These are phyloP conservation scores for Poecilobothrus nobilitatus DNA, from an alignment of 2,888 invertebrate species.

Conservation along the genomic window DNA sequence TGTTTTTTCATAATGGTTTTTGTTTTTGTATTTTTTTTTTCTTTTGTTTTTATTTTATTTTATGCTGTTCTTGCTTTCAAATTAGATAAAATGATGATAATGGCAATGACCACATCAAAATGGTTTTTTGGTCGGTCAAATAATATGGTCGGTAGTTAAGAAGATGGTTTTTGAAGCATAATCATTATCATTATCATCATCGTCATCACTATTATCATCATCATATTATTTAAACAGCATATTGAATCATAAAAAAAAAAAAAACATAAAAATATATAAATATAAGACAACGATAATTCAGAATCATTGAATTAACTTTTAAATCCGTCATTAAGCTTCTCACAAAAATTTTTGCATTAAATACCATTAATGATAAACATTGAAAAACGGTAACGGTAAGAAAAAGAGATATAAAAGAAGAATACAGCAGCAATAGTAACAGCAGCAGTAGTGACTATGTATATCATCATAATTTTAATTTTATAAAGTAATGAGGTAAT, in stretches of 20 bases:
- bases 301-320: neutral
- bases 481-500: no score
- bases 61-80: neutral
- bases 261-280: neutral
- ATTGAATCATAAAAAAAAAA: neutral
- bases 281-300: neutral
- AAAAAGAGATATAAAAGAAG: neutral
- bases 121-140: neutral
- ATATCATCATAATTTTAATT: no score
- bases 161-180: no score
- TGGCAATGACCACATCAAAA: neutral
- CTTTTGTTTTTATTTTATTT: neutral
- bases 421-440: neutral
- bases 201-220: no score
- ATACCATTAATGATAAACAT: neutral
- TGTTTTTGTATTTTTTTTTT: neutral
- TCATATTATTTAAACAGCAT: neutral
- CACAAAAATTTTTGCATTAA: neutral
- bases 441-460: no score
- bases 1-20: neutral
- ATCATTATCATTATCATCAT: no score
- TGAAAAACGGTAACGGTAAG: neutral
- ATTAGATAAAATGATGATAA: neutral
- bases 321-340: constrained; percentile 5
- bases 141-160: no score